These are phyloP conservation scores for Elegia similella DNA, from an alignment of 2,888 invertebrate species.

Conservation along the genomic window DNA sequence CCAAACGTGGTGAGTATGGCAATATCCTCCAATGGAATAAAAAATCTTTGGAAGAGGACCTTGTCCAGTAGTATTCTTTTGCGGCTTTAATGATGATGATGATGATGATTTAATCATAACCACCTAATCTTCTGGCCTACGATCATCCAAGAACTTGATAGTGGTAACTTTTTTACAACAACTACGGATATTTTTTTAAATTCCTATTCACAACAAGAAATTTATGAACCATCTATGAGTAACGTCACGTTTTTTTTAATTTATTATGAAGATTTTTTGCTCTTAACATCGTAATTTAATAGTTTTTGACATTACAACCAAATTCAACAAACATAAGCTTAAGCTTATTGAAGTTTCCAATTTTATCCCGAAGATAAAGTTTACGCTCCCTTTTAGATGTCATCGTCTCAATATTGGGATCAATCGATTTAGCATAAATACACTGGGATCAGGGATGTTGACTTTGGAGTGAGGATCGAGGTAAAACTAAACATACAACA, in stretches of 20 bases:
- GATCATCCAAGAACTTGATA: too few species aligned
- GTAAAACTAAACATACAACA: neutral
- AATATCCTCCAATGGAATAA: too few species aligned
- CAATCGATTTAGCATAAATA: neutral
- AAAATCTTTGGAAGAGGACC: too few species aligned
- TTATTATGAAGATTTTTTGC: neutral
- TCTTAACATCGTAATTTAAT: neutral
- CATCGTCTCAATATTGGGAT: neutral
- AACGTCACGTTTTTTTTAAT: neutral
- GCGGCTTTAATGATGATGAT: too few species aligned
- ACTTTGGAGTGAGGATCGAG: neutral
- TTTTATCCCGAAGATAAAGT: neutral
- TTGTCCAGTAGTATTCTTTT: too few species aligned
- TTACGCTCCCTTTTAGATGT: slow-evolving; percentile 11
- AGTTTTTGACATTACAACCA: neutral
- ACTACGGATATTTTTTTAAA: too few species aligned
- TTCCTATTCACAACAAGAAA: too few species aligned
- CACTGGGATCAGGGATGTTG: neutral
- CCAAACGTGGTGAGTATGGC: too few species aligned
- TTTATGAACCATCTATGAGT: too few species aligned
- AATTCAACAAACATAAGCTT: neutral
- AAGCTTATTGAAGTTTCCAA: neutral
- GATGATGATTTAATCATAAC: too few species aligned
- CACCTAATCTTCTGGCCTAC: too few species aligned
- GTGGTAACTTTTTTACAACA: too few species aligned